Base-by-base conservation (phyloP, 2,888 invertebrate species). In the Melikaiella ostensackeni region DNA sequence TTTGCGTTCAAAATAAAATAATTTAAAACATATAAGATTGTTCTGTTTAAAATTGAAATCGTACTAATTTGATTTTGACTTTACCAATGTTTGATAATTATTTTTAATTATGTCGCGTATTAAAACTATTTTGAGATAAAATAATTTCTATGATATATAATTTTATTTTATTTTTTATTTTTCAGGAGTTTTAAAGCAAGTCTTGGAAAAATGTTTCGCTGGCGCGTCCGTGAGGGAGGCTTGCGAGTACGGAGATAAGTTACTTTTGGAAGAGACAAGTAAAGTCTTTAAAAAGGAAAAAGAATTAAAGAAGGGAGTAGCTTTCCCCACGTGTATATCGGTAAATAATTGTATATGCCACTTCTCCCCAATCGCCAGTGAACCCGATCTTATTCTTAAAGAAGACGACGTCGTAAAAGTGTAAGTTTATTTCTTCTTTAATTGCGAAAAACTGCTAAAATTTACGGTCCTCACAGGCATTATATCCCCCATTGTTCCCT, bases 291-390 rank as follows among this genome's bases (percentile, higher is more conserved):
- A 99, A 93, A 99, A 98, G 90, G 98, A 99, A 91, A 99, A 99
- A 91, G 98, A 99, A 85, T 94, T 99, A 87, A 98, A 98, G 92
- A 99, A 99, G 93, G 99, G 98, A 86, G 97, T 99, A 90, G 99
- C 99, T 59, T 99, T 99, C 92, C 99, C 99, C 76, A 99, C 99
- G 80, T 99, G 99, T 93, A 95, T 99, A 82, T 99, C 99, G 27
- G 96, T 98, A 77, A 99, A 99, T 93, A 99, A 99, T 92, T 99
- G 99, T 93, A 98, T 99, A 92, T 99, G 99, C 92, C 99, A 99
- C 92, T 99, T 96, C 92, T 99, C 99, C 74, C 99, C 99, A 33
- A 95, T 99, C 82, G 96, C 96, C 85, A 97, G 97, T 92, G 99
- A 99, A 93, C 94, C 96, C 21, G 98, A 98, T 92, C 95, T 95